Evolutionary conservation across 2,797 vertebrate genomes (phyloP).

Genomic region (Sylvilagus floridanus): DNA sequence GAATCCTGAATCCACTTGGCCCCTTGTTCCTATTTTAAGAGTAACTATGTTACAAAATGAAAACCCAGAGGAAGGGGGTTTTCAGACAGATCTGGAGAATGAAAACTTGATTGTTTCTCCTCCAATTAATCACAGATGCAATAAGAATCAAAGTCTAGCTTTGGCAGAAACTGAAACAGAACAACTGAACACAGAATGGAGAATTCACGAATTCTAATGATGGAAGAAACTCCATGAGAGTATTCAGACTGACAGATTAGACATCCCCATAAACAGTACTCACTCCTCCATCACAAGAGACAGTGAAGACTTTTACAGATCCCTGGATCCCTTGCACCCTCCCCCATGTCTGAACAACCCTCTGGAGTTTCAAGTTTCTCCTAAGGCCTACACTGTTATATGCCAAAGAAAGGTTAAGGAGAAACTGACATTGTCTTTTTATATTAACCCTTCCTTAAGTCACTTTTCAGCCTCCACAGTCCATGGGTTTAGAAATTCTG

Average conservation of each 20-base stretch:
- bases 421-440: neutral
- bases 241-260: neutral
- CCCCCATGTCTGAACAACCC: neutral
- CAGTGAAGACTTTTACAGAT: neutral
- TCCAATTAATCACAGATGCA: neutral
- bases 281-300: neutral
- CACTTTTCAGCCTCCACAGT: neutral
- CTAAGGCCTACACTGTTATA: neutral
- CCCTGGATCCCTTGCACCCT: neutral
- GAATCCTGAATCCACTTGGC: neutral
- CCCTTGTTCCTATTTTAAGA: neutral
- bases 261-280: neutral
- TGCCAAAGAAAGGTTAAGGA: neutral
- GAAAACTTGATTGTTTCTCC: conserved; percentile 43
- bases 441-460: neutral
- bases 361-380: neutral
- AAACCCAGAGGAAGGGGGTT: neutral
- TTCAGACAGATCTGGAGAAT: neutral
- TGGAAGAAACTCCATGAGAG: neutral
- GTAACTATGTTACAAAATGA: conserved; percentile 17
- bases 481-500: neutral
- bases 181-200: neutral
- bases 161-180: conserved; percentile 19
- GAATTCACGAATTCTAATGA: neutral
- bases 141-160: neutral